Conservation (phyloP, 2,888 invertebrate species). For the Tipula unca region DNA sequence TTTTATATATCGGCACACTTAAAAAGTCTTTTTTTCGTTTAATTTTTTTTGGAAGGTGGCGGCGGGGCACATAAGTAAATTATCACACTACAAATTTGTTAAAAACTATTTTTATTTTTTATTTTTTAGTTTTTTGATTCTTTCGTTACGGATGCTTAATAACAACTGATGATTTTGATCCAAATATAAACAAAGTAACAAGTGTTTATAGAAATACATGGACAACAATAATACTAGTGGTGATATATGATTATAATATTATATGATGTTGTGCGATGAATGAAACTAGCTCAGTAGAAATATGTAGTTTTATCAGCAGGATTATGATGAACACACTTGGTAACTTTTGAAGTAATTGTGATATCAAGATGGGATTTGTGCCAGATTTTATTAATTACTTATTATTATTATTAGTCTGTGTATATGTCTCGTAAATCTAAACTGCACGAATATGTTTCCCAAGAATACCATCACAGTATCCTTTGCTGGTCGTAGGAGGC, state of each 20-base stretch:
- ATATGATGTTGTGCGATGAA: neutral
- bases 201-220: neutral
- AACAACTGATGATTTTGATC: neutral
- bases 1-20: neutral
- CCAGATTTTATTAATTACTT: no score
- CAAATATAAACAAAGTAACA: neutral
- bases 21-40: neutral
- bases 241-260: no score
- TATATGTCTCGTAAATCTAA: no score
- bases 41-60: neutral
- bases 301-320: neutral
- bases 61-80: neutral
- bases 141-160: neutral
- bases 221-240: neutral
- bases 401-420: no score
- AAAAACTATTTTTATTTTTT: neutral
- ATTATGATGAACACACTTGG: no score
- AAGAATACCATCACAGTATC: no score
- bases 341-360: no score
- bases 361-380: no score
- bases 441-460: no score
- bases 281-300: neutral
- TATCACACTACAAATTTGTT: neutral
- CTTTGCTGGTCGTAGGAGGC: no score
- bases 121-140: neutral